A percentile compares a stretch with the other conserved stretches of the same genome.
phyloP scores from a whole-genome alignment of 2,888 invertebrate species.

The Thymelicus acteon region DNA sequence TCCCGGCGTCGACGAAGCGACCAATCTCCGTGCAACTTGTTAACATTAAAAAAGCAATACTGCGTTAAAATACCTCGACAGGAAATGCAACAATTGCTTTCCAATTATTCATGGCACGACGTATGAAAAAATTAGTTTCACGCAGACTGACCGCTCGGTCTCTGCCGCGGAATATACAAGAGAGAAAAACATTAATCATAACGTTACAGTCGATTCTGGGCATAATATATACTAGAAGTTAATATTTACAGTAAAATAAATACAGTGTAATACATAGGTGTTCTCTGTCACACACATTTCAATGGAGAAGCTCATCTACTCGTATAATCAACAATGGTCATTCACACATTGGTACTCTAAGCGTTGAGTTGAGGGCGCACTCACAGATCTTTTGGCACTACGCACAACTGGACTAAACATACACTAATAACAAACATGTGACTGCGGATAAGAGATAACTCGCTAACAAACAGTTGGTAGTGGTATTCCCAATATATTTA shows the following conservation, averaged over 20 bases:
- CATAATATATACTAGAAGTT: slow-evolving; percentile 37
- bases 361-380: slow-evolving; percentile 21
- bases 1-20: not conserved
- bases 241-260: slow-evolving; percentile 42
- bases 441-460: slow-evolving; percentile 41
- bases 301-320: slow-evolving; percentile 37
- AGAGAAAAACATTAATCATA: slow-evolving; percentile 41
- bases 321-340: slow-evolving; percentile 19
- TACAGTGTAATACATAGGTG: slow-evolving; percentile 43
- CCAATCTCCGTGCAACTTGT: not conserved
- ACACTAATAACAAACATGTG: slow-evolving; percentile 45
- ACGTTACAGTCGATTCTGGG: slow-evolving; percentile 46
- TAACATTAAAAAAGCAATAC: slow-evolving; percentile 26
- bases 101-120: slow-evolving; percentile 29
- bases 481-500: slow-evolving; percentile 24
- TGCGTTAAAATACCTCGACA: slow-evolving; percentile 21
- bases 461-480: slow-evolving; percentile 33
- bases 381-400: slow-evolving; percentile 55
- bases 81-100: slow-evolving; percentile 23
- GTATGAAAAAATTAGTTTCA: slow-evolving; percentile 10
- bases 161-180: not conserved
- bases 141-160: not conserved
- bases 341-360: slow-evolving; percentile 38
- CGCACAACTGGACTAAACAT: slow-evolving; percentile 50
- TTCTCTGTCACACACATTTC: slow-evolving; percentile 42